Percentiles rank a stretch among this genome's conserved stretches.
phyloP scores from a whole-genome alignment of 2,888 invertebrate genomes.

The Monochamus alternatus region DNA sequence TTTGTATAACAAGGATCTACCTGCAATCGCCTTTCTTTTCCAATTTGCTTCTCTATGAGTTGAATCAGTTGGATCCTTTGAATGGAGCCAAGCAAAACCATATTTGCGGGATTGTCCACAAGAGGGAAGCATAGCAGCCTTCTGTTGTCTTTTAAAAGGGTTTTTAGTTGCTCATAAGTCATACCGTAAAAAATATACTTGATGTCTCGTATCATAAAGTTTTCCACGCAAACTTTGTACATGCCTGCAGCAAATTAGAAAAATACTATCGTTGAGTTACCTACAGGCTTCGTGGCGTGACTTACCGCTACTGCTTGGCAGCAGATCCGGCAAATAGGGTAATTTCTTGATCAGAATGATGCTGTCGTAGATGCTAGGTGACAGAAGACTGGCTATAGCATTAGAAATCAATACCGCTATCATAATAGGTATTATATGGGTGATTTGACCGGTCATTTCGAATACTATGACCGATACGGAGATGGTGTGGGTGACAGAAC shows the following conservation, averaged over 20 bases:
- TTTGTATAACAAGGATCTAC: slow-evolving; percentile 12
- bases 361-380: slow-evolving; percentile 98
- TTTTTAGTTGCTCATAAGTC: slow-evolving; percentile 91
- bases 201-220: slow-evolving; percentile 96
- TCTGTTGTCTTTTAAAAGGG: slow-evolving; percentile 82
- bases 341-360: slow-evolving; percentile 98
- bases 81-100: slow-evolving; percentile 96
- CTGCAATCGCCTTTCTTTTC: slow-evolving; percentile 85
- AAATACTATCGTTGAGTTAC: not conserved
- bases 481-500: slow-evolving; percentile 97
- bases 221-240: slow-evolving; percentile 96
- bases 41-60: slow-evolving; percentile 90
- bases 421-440: slow-evolving; percentile 96
- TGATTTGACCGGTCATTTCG: slow-evolving; percentile 99
- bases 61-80: slow-evolving; percentile 91
- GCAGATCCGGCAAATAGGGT: slow-evolving; percentile 95
- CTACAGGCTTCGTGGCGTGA: not conserved
- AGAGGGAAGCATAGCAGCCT: slow-evolving; percentile 90
- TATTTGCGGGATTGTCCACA: slow-evolving; percentile 92
- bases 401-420: slow-evolving; percentile 97
- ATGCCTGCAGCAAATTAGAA: slow-evolving; percentile 76
- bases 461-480: slow-evolving; percentile 98
- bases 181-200: slow-evolving; percentile 93
- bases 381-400: slow-evolving; percentile 93
- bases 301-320: slow-evolving; percentile 86